Conservation (phyloP, 2,888 invertebrate genomes). For the Torymus auratus region DNA sequence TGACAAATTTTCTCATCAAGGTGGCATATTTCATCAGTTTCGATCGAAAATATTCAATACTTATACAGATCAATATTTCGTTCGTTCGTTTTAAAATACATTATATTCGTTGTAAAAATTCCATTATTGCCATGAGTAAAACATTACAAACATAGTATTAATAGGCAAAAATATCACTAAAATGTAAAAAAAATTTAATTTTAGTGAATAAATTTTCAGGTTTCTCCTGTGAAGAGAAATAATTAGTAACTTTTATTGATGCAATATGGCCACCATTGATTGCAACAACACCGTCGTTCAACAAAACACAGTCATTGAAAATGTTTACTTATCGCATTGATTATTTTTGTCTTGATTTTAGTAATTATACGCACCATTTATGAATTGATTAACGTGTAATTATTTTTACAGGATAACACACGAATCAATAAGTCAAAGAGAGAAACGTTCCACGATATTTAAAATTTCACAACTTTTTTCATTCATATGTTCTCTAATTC, state of each 20-base stretch:
- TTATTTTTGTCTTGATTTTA: constrained; percentile 36
- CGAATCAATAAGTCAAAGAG: constrained; percentile 48
- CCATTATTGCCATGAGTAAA: constrained; percentile 34
- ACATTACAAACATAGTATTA: constrained; percentile 10
- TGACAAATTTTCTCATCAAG: constrained; percentile 43
- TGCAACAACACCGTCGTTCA: constrained; percentile 39
- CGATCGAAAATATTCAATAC: constrained; percentile 28
- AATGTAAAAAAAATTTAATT: constrained; percentile 5
- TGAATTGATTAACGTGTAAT: constrained; percentile 37
- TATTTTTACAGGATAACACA: constrained; percentile 41
- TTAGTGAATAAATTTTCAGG: background rate
- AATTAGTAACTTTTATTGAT: constrained; percentile 35
- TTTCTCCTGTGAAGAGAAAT: constrained; percentile 10
- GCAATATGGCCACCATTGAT: constrained; percentile 52
- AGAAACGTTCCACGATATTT: constrained; percentile 25
- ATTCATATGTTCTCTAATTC: background rate
- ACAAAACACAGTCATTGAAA: constrained; percentile 49
- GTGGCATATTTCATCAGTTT: constrained; percentile 51
- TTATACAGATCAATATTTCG: constrained; percentile 3
- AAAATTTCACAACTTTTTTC: constrained; percentile 27
- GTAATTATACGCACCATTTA: constrained; percentile 47
- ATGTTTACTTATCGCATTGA: constrained; percentile 33
- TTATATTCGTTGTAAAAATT: constrained; percentile 42
- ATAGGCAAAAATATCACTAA: constrained; percentile 4
- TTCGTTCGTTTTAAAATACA: constrained; percentile 21